Conservation (phyloP, 2,888 invertebrate genomes). For the Drosophila buzzatii region DNA sequence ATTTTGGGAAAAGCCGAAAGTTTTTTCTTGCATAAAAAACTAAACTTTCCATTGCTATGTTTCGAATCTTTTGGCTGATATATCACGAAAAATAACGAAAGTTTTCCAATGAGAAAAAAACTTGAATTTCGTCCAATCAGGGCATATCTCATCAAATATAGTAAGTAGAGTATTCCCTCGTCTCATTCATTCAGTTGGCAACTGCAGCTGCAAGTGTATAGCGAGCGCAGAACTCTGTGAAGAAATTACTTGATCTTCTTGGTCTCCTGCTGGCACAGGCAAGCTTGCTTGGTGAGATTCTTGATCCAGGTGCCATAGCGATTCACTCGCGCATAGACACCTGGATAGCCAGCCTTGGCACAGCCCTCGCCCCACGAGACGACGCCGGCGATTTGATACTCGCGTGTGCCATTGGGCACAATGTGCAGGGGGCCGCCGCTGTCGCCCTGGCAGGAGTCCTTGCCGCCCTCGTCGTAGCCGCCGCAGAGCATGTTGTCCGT, state of each 20-base stretch:
- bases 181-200: not conserved
- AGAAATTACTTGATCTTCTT: constrained; percentile 82
- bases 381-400: constrained; percentile 87
- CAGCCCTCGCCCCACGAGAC: constrained; percentile 88
- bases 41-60: constrained; percentile 25
- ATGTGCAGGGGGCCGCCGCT: constrained; percentile 84
- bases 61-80: constrained; percentile 13
- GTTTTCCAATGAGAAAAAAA: constrained; percentile 56
- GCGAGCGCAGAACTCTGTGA: not conserved
- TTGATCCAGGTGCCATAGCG: constrained; percentile 90
- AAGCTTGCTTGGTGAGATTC: constrained; percentile 89
- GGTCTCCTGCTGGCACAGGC: constrained; percentile 87
- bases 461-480: constrained; percentile 82
- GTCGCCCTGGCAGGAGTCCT: constrained; percentile 85
- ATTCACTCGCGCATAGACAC: constrained; percentile 93
- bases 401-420: constrained; percentile 74
- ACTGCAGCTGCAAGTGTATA: constrained; percentile 19
- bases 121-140: constrained; percentile 38
- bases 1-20: constrained; percentile 31
- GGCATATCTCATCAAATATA: not conserved
- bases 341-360: constrained; percentile 86
- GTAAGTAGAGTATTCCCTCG: not conserved
- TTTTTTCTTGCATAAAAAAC: constrained; percentile 37
- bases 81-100: constrained; percentile 33
- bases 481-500: constrained; percentile 85